phyloP scores from a whole-genome alignment of 2,797 vertebrate species.

The Mycteria americana region DNA sequence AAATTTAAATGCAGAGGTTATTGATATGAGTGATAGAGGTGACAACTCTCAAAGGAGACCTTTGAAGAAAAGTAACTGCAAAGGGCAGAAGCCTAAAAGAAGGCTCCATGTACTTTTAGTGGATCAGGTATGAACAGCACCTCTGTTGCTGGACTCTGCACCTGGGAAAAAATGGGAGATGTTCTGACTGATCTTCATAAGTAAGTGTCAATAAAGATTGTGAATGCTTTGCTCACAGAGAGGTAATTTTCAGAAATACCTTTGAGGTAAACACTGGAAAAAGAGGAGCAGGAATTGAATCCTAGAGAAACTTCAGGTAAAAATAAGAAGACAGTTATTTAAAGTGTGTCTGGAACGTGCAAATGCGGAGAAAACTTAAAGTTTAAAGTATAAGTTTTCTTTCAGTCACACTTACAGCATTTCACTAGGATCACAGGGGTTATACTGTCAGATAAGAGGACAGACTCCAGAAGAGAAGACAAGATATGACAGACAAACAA shows the following conservation, averaged over 20 bases:
- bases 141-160: neutral
- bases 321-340: neutral
- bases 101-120: neutral
- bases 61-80: neutral
- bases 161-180: neutral
- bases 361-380: neutral
- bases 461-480: neutral
- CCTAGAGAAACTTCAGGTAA: neutral
- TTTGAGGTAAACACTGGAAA: neutral
- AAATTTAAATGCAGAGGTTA: neutral
- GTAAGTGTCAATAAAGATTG: neutral
- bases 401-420: neutral
- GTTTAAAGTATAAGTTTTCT: neutral
- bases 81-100: neutral
- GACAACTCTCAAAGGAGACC: neutral
- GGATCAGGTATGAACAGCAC: neutral
- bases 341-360: neutral
- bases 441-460: neutral
- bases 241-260: neutral
- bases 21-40: neutral
- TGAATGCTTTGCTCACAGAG: neutral
- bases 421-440: neutral
- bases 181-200: neutral
- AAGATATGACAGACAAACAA: neutral
- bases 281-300: neutral